Conservation (phyloP, 1,140 invertebrate species). For the Eufriesea mexicana region DNA sequence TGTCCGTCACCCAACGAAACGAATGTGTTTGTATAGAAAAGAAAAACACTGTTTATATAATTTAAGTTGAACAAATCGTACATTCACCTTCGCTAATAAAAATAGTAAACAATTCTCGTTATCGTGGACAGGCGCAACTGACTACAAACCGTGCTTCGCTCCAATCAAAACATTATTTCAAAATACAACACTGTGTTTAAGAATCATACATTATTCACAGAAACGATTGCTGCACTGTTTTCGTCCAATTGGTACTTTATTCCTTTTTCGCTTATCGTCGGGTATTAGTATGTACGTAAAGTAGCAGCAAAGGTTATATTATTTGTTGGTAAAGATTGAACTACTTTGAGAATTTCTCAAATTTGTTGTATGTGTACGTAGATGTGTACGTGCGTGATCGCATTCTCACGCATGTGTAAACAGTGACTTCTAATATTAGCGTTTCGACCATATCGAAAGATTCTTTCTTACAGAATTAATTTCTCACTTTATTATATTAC, state of each 20-base stretch:
- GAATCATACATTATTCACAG: conserved; percentile 9
- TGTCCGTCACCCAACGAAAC: conserved; percentile 41
- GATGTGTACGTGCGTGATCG: not conserved
- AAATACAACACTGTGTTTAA: conserved; percentile 41
- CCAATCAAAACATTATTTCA: conserved; percentile 59
- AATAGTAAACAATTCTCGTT: conserved; percentile 78
- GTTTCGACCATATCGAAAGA: conserved; percentile 52
- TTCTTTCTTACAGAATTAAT: conserved; percentile 65
- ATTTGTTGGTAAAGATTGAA: conserved; percentile 16
- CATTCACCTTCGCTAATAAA: conserved; percentile 78
- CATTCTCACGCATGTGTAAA: conserved; percentile 22
- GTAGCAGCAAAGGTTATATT: conserved; percentile 19
- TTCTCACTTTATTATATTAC: not conserved
- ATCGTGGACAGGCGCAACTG: conserved; percentile 66
- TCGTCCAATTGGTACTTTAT: not conserved
- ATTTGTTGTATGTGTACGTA: not conserved
- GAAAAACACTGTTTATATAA: conserved; percentile 66
- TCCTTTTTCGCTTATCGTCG: conserved; percentile 1
- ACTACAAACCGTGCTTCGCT: conserved; percentile 65
- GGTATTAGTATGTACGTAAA: not conserved
- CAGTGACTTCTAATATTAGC: conserved; percentile 45
- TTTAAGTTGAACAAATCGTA: conserved; percentile 73
- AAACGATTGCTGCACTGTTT: not conserved
- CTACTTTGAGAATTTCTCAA: conserved; percentile 18
- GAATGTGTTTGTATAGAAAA: conserved; percentile 48